A percentile compares a stretch with the other conserved stretches of the same genome.
Conservation (phyloP, 2,888 invertebrate species). For the Hirtodrosophila cameraria region DNA sequence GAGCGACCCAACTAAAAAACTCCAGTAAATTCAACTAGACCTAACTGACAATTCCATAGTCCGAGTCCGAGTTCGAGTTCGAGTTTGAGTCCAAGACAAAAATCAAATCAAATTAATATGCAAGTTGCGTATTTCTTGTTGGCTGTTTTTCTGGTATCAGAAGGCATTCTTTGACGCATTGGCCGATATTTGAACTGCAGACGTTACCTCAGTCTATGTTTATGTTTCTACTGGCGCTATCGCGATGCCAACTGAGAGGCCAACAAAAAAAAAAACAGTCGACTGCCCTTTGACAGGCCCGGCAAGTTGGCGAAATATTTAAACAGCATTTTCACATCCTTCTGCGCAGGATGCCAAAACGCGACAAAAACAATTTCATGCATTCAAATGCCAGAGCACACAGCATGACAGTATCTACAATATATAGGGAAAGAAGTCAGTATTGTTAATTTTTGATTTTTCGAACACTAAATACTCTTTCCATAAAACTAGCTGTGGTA, state of each 20-base stretch:
- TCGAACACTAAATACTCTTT: constrained; percentile 6
- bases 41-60: constrained; percentile 28
- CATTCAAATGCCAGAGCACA: constrained; percentile 73
- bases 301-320: constrained; percentile 73
- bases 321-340: constrained; percentile 72
- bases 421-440: constrained; percentile 12
- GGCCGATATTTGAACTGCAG: constrained; percentile 72
- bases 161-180: constrained; percentile 68
- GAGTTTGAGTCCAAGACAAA: constrained; percentile 21
- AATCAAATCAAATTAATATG: constrained; percentile 64
- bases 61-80: neutral
- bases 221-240: constrained; percentile 69
- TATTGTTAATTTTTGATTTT: fast-evolving
- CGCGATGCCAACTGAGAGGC: constrained; percentile 60
- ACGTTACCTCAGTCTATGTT: constrained; percentile 19
- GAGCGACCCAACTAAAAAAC: constrained; percentile 32
- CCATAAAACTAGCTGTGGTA: too few relatives aligned
- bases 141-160: constrained; percentile 35
- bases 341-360: constrained; percentile 57
- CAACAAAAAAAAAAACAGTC: constrained; percentile 44
- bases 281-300: constrained; percentile 56
- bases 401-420: constrained; percentile 49
- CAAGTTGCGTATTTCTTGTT: constrained; percentile 51
- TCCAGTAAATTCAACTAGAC: neutral
- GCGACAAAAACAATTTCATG: constrained; percentile 74